Base-by-base conservation (phyloP, 2,888 invertebrate genomes). In the Cosmorhoe ocellata region DNA sequence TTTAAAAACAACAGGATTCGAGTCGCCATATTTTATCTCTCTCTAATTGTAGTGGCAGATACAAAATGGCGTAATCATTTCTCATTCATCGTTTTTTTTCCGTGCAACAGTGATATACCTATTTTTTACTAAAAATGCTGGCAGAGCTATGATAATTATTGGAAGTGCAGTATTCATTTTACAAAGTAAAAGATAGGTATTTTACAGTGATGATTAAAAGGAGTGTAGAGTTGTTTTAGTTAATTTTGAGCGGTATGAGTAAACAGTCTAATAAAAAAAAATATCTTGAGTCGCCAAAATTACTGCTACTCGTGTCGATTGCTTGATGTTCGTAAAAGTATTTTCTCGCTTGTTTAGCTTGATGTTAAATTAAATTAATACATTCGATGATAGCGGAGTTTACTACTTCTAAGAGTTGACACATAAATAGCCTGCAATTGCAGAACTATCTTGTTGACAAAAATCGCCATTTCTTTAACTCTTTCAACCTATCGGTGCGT, bases 401-500 rank as follows among this genome's bases (percentile, higher is more conserved):
- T n/a, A 8, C 18, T 26, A 34, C 27, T 5, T 31, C 22, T 4
- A n/a, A 27, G 32, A 43, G 43, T 43, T 43, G 27, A 43, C 10
- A 10, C 44, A 41, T 31, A 40, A 49, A 45, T 37, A 28, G 40
- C 44, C 31, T 40, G 14, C 39, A 18, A 18, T 18, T 18, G 18
- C n/a, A n/a, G 14, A 14, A 27, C 2, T n/a, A 46, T 38, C 11
- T 24, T 4, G 18, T 10, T 43, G 18, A 46, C 2, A 34, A 46
- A 47, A 22, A 5, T 40, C 44, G 45, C 48, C 47, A 45, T 55
- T 44, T 51, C 44, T 37, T 18, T 40, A 41, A 42, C 38, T 51
- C 49, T 24, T 5, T 7, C 6, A 24, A 24, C 24, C 6, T 32
- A 28, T 9, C 5, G n/a, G 2, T 33, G 11, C 2, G 32, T 49